Evolutionary conservation across 2,888 invertebrate species (phyloP).

Genomic region (Drosophila siamana): DNA sequence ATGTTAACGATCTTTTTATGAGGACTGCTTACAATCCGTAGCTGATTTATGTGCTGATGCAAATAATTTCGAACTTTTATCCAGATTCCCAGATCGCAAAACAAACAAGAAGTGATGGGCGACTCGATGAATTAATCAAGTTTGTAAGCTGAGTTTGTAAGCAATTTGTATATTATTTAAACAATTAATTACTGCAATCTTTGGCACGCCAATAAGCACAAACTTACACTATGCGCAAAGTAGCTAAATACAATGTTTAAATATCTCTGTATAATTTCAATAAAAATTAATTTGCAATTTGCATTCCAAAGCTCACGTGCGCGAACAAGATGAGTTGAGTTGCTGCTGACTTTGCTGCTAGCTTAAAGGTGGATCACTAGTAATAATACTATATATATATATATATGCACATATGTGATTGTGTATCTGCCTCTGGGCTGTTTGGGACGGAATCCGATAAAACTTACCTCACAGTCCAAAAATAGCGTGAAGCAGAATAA

Average conservation of each 20-base stretch:
- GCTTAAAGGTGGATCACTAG: slow-evolving; percentile 11
- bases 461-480: slow-evolving; percentile 72
- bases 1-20: slow-evolving; percentile 10
- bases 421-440: slow-evolving; percentile 13
- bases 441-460: neutral
- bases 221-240: slow-evolving; percentile 28
- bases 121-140: slow-evolving; percentile 10
- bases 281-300: slow-evolving; percentile 46
- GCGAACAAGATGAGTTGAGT: slow-evolving; percentile 5
- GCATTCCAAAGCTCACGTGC: slow-evolving; percentile 70
- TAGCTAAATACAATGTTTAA: slow-evolving; percentile 21
- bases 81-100: slow-evolving; percentile 12
- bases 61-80: slow-evolving; percentile 5
- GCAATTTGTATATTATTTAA: slow-evolving; percentile 39
- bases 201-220: slow-evolving; percentile 50
- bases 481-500: slow-evolving; percentile 67
- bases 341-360: slow-evolving; percentile 21
- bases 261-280: slow-evolving; percentile 54
- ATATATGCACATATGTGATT: neutral
- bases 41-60: neutral
- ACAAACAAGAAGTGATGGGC: neutral
- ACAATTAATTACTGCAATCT: slow-evolving; percentile 57
- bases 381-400: slow-evolving; percentile 3
- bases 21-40: slow-evolving; percentile 9
- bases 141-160: slow-evolving; percentile 9